Conservation (phyloP, 2,797 vertebrate genomes). For the Limnodromus scolopaceus region DNA sequence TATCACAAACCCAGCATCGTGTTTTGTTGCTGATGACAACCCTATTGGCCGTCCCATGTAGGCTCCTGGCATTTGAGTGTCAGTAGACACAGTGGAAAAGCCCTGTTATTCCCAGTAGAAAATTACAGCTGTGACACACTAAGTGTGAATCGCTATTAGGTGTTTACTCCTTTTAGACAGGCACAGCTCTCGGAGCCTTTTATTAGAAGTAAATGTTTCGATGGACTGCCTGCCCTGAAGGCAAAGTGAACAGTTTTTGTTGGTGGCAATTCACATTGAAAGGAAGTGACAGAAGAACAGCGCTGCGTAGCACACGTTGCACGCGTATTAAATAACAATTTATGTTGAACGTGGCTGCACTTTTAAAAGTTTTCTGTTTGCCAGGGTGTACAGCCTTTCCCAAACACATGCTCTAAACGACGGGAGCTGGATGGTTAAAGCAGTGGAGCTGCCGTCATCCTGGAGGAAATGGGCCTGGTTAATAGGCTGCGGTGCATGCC, state of each 20-base stretch:
- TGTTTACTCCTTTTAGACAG: not conserved
- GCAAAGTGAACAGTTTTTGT: not conserved
- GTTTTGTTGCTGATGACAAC: not conserved
- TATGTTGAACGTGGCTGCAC: not conserved
- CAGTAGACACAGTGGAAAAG: not conserved
- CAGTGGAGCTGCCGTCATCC: not conserved
- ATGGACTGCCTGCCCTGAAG: not conserved
- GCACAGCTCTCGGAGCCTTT: not conserved
- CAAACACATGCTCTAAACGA: not conserved
- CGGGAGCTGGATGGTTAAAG: conserved; percentile 9
- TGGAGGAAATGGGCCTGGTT: conserved; percentile 21
- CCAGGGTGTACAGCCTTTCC: not conserved
- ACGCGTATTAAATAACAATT: not conserved
- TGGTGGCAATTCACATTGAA: not conserved
- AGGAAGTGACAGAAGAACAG: not conserved
- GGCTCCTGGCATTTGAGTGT: not conserved
- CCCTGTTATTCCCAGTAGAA: not conserved
- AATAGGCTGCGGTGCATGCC: conserved; percentile 33
- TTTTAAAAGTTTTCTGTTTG: not conserved
- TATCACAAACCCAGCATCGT: not conserved
- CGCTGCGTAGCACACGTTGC: not conserved
- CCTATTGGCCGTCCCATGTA: not conserved
- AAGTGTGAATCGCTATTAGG: not conserved
- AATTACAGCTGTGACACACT: not conserved
- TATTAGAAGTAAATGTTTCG: not conserved